These are phyloP conservation scores for Plemyria rubiginata DNA, from an alignment of 2,888 invertebrate species.

Conservation along the genomic window DNA sequence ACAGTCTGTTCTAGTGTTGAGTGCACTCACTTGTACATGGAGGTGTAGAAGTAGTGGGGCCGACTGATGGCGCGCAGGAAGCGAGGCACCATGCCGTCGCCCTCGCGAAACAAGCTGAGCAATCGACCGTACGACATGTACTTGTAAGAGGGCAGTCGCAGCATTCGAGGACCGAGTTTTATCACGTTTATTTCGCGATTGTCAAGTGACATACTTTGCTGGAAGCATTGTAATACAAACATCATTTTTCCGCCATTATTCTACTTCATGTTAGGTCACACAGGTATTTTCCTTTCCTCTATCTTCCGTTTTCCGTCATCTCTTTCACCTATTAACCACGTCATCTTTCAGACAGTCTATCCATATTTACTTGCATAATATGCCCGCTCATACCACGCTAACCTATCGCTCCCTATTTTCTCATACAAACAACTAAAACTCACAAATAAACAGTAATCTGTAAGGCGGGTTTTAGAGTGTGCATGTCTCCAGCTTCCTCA, in stretches of 20 bases:
- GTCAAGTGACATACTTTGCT: constrained; percentile 55
- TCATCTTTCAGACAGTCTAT: too few relatives aligned
- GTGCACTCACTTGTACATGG: constrained; percentile 73
- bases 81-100: constrained; percentile 73
- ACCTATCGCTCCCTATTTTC: too few relatives aligned
- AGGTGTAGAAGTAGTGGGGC: constrained; percentile 73
- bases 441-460: background rate
- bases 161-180: constrained; percentile 58
- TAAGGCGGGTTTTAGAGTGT: too few relatives aligned
- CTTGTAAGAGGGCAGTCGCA: constrained; percentile 68
- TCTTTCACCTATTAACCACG: too few relatives aligned
- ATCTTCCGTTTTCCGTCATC: too few relatives aligned
- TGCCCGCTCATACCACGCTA: too few relatives aligned
- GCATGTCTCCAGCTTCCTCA: too few relatives aligned
- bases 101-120: constrained; percentile 67
- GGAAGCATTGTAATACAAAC: constrained; percentile 10
- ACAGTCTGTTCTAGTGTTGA: background rate
- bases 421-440: too few relatives aligned
- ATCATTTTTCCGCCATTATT: too few relatives aligned
- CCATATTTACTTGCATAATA: too few relatives aligned
- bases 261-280: too few relatives aligned
- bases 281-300: too few relatives aligned
- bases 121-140: constrained; percentile 71
- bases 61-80: constrained; percentile 69
- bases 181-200: constrained; percentile 69